phyloP scores from a whole-genome alignment of 2,113 vertebrate genomes.

The Trogon surrucura region DNA sequence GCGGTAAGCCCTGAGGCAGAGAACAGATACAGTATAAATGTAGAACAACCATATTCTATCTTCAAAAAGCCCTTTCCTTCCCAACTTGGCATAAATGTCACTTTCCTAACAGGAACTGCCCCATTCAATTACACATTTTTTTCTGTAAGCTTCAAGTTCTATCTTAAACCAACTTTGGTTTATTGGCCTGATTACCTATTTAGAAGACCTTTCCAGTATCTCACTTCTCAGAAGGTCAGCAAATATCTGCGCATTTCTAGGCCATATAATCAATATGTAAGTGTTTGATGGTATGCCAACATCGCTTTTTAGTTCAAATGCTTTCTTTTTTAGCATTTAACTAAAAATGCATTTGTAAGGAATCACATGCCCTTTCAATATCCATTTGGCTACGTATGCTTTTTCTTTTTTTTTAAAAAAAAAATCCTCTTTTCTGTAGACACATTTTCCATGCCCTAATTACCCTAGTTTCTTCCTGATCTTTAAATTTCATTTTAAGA shows the following conservation, averaged over 20 bases:
- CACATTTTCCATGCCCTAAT: not conserved
- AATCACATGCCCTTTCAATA: not conserved
- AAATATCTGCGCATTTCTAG: not conserved
- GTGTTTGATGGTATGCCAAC: not conserved
- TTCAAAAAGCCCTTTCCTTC: not conserved
- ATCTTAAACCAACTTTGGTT: not conserved
- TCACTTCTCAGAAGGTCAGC: not conserved
- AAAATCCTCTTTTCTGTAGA: not conserved
- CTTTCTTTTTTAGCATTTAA: not conserved
- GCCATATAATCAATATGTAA: not conserved
- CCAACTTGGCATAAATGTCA: not conserved
- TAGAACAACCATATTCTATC: not conserved
- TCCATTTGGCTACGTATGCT: not conserved
- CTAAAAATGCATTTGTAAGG: not conserved
- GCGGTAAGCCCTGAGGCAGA: constrained; percentile 33
- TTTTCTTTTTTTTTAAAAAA: not conserved
- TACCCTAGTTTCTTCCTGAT: not conserved
- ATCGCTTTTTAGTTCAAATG: not conserved
- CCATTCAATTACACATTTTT: not conserved
- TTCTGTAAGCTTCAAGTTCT: not conserved
- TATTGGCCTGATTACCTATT: not conserved
- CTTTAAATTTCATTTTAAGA: not conserved
- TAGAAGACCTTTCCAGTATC: not conserved
- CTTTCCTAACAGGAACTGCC: not conserved
- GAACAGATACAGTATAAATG: not conserved